Evolutionary conservation across 2,888 invertebrate species (phyloP), one percentile per base, ranked within the genome.

Genomic region (Philereme transversata): DNA sequence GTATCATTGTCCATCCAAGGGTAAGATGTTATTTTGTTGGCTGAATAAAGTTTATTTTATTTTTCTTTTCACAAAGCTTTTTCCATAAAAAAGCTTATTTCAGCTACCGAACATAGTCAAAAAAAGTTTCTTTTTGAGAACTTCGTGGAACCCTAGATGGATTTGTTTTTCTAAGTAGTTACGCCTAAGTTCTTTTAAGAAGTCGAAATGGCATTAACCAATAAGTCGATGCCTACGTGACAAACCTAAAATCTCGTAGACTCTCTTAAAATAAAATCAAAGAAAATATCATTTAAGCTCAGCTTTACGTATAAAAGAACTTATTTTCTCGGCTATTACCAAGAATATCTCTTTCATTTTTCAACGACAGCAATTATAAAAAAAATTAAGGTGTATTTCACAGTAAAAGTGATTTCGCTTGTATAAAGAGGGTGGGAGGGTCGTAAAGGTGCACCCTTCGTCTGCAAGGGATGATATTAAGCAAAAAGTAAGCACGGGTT

Each of bases 281-380:
- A 62, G 44, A 48, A 33, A 55, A 54, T 40, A 40, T 57, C 11
- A 50, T 57, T 50, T 51, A 46, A 50, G 49, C 33, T 22, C 8
- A 8, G 43, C 36, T 47, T 50, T 58, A 54, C 53, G 59, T 58
- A 59, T 97, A 50, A 52, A 59, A 97, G 97, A 64, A 60, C 65
- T 67, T 64, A 65, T 67, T 70, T 68, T 62, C 56, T 60, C 60
- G 56, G 65, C 50, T 65, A 67, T 70, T 70, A 65, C 62, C 65
- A 65, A 67, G 64, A 67, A 67, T 68, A 68, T 67, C 59, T 61
- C 57, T 65, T 67, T 64, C 66, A 65, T 63, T 66, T 65, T 60
- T 60, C 55, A 60, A 62, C 59, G 63, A 70, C 62, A 62, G 60
- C 67, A 66, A 66, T 68, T 67, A 67, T 66, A 47, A 65, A 64